Conservation (phyloP, 2,113 vertebrate species). For the Vulpes ferrilata region DNA sequence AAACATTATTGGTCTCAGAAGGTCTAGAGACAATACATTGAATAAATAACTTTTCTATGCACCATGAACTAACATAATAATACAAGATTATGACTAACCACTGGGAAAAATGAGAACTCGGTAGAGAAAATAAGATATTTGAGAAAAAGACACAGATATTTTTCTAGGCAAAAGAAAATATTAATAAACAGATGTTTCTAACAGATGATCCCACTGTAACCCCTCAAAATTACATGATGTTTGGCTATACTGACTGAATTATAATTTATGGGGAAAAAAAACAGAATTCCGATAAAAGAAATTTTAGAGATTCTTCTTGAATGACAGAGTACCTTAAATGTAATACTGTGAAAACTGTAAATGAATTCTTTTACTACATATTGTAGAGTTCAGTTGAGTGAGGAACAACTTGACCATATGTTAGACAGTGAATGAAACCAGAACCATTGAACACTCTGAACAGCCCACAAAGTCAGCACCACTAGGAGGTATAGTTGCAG, state of each 20-base stretch:
- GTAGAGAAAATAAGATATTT: neutral
- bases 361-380: neutral
- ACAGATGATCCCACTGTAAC: neutral
- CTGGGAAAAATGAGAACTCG: neutral
- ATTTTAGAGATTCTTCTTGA: neutral
- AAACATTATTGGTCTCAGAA: neutral
- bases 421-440: neutral
- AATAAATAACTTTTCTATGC: neutral
- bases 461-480: neutral
- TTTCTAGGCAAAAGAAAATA: neutral
- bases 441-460: neutral
- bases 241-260: neutral
- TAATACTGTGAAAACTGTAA: neutral
- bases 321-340: neutral
- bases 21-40: neutral
- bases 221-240: neutral
- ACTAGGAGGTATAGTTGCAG: neutral
- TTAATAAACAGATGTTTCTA: neutral
- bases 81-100: neutral
- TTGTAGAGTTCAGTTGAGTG: neutral
- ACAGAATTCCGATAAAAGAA: neutral
- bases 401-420: neutral
- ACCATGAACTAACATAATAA: neutral
- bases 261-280: neutral
- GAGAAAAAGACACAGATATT: neutral